Conservation (phyloP, 2,888 invertebrate genomes). For the Aradus depressus region DNA sequence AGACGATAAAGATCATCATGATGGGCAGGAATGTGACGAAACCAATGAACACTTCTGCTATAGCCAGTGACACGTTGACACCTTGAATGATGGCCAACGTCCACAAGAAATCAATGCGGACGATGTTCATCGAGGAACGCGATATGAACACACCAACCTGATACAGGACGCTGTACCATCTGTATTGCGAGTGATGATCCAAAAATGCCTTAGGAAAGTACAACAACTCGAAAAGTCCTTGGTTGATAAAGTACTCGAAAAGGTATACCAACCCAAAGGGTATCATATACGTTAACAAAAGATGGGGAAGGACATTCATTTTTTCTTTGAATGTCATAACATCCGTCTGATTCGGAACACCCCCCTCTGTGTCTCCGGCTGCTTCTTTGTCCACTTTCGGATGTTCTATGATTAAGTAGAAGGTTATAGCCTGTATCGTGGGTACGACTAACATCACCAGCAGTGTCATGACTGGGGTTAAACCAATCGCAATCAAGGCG, state of each 20-base stretch:
- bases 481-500: slow-evolving; percentile 29
- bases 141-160: slow-evolving; percentile 76
- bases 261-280: slow-evolving; percentile 66
- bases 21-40: slow-evolving; percentile 56
- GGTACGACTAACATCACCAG: slow-evolving; percentile 29
- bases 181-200: slow-evolving; percentile 52
- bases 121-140: slow-evolving; percentile 62
- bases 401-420: slow-evolving; percentile 19
- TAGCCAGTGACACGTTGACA: slow-evolving; percentile 50
- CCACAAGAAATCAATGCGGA: slow-evolving; percentile 57
- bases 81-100: slow-evolving; percentile 52
- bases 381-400: slow-evolving; percentile 7
- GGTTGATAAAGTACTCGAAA: slow-evolving; percentile 80
- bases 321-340: slow-evolving; percentile 2
- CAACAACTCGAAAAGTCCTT: slow-evolving; percentile 67
- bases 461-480: slow-evolving; percentile 26
- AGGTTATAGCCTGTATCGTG: slow-evolving; percentile 24
- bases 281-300: slow-evolving; percentile 48
- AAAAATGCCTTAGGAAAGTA: slow-evolving; percentile 50
- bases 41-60: slow-evolving; percentile 49
- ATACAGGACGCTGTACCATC: slow-evolving; percentile 71
- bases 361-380: neutral
- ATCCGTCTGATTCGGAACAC: slow-evolving; percentile 1
- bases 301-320: neutral
- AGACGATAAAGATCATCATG: slow-evolving; percentile 51